Base-by-base conservation (phyloP, 1,140 invertebrate species). In the Drosophila rhopaloa region DNA sequence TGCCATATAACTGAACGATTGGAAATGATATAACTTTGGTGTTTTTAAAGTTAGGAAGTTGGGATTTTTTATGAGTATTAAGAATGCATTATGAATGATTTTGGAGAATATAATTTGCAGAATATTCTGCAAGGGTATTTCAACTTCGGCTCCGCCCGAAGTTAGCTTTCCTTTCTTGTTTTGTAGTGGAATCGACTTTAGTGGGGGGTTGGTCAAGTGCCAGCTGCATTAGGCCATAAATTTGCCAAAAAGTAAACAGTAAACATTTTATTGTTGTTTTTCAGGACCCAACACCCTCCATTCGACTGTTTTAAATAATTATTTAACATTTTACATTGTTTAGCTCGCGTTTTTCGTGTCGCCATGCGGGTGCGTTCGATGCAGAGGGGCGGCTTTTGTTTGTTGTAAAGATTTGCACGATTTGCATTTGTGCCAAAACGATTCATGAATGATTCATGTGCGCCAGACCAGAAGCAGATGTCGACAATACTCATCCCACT, bases 321-420 rank as follows among this genome's bases (percentile, higher is more conserved):
- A 85, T 88, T 85, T 85, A 86, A 88, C 83, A 86, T 85, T 85
- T 86, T 86, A 81, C 83, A 85, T 85, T 85, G 82, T 85, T 85
- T 79, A 86, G 79, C 75, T 86, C 48, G 72, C 72, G 72, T 68
- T 84, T 76, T 75, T 29, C 47, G 51, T 50, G 32, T 72, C 47
- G 57, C 51, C 50, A 76, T 76, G 73, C 61, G 61, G 73, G 56
- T 38, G 66, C 53, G 8, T 40, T 29, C 29, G 43, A 4, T 14
- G 32, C 16, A 37, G 50, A 37, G 35, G 29, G 47, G 16, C 38
- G 59, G 61, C 81, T 50, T 77, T 81, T 84, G 78, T 85, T 85
- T 86, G 83, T 75, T 86, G 79, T 88, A 85, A 82, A 79, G 83
- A 85, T 85, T 85, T 86, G 60, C 82, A 38, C 83, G 79, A 85